Conservation (phyloP, 2,888 invertebrate genomes). For the Cecidostiba fungosa region DNA sequence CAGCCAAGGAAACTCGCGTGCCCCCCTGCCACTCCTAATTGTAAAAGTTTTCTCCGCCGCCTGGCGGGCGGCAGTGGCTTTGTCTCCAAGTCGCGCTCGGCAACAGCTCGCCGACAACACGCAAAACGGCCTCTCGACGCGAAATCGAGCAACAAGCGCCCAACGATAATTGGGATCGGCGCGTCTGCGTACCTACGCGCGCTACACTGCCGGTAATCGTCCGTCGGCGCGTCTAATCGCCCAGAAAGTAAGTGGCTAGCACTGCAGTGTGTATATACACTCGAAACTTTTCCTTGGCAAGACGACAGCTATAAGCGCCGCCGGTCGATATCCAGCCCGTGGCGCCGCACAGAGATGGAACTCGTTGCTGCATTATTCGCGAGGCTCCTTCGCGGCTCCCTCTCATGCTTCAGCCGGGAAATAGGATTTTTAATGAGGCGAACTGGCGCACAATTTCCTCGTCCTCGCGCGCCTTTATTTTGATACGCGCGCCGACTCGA, state of each 20-base stretch:
- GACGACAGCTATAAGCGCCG: neutral
- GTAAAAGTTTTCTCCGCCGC: conserved; percentile 7
- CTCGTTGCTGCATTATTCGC: conserved; percentile 45
- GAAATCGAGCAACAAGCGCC: neutral
- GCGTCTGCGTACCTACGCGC: neutral
- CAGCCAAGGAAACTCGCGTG: neutral
- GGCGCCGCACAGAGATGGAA: conserved; percentile 39
- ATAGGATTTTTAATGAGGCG: conserved; percentile 73
- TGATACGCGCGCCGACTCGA: neutral
- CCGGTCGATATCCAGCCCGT: conserved; percentile 56
- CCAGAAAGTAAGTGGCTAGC: conserved; percentile 33
- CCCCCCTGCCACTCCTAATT: too few relatives aligned
- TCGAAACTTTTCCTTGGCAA: neutral
- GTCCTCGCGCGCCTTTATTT: conserved; percentile 44
- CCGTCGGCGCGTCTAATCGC: conserved; percentile 41
- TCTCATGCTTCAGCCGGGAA: conserved; percentile 36
- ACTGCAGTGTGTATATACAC: neutral
- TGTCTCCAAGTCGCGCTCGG: conserved; percentile 8
- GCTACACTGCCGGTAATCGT: conserved; percentile 14
- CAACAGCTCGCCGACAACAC: neutral
- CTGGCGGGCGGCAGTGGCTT: too few relatives aligned
- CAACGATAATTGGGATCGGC: conserved; percentile 55
- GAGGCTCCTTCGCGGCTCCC: conserved; percentile 29
- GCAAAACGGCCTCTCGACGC: neutral
- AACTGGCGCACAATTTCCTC: conserved; percentile 56